Evolutionary conservation across 1,140 invertebrate genomes (phyloP).

Genomic region (Heterodera carotae): DNA sequence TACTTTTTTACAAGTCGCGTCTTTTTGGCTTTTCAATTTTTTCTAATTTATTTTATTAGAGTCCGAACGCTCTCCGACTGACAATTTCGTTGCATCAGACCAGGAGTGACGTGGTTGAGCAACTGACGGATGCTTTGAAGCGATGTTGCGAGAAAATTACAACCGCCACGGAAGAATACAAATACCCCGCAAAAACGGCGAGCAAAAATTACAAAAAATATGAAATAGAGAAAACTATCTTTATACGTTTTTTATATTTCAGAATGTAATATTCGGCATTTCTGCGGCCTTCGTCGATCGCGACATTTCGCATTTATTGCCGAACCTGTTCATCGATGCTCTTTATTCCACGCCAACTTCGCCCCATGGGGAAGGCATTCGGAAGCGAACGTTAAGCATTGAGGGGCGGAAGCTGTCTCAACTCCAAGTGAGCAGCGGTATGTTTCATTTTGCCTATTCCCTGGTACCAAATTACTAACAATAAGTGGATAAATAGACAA

Average conservation of each 20-base stretch:
- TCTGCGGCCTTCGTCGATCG: conserved; percentile 48
- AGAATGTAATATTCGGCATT: conserved; percentile 48
- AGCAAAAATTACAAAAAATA: background rate
- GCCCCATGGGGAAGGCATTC: conserved; percentile 35
- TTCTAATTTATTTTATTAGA: conserved; percentile 3
- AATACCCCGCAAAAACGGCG: conserved; percentile 49
- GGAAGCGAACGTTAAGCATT: conserved; percentile 47
- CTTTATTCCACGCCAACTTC: conserved; percentile 47
- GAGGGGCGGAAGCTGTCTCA: conserved; percentile 51
- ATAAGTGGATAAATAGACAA: too few relatives aligned
- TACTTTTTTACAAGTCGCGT: conserved; percentile 37
- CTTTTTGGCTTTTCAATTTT: background rate
- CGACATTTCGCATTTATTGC: conserved; percentile 40
- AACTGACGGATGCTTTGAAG: conserved; percentile 49
- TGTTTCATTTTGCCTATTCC: background rate
- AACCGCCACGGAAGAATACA: conserved; percentile 38
- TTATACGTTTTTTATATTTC: conserved; percentile 15
- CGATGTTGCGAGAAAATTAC: conserved; percentile 43
- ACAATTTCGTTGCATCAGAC: conserved; percentile 47
- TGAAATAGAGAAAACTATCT: conserved; percentile 18
- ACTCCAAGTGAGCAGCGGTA: conserved; percentile 31
- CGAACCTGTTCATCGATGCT: conserved; percentile 43
- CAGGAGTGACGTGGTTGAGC: conserved; percentile 40
- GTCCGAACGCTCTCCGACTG: conserved; percentile 46
- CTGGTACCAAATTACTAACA: too few relatives aligned